Conservation (phyloP, 2,888 invertebrate species). For the Agrochola litura region DNA sequence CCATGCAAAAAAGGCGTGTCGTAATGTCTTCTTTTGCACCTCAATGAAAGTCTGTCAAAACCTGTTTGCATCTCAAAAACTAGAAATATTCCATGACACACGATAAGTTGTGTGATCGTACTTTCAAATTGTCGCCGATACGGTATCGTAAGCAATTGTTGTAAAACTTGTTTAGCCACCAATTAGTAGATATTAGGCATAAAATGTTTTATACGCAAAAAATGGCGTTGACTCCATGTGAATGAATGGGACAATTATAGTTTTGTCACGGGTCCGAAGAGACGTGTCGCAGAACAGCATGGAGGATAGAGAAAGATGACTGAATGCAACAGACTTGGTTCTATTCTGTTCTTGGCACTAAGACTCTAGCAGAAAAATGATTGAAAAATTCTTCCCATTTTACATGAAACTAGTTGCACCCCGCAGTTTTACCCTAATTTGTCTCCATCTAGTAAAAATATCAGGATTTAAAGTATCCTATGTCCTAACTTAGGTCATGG, state of each 20-base stretch:
- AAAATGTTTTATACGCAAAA: slow-evolving; percentile 61
- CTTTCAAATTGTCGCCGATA: slow-evolving; percentile 69
- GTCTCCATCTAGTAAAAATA: neutral
- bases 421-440: neutral
- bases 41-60: slow-evolving; percentile 56
- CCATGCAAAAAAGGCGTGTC: slow-evolving; percentile 12
- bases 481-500: too few species aligned
- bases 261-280: slow-evolving; percentile 30
- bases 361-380: too few species aligned
- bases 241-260: slow-evolving; percentile 41
- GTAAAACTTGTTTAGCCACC: slow-evolving; percentile 59
- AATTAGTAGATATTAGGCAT: slow-evolving; percentile 55
- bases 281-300: neutral
- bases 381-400: too few species aligned
- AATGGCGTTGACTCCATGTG: slow-evolving; percentile 44
- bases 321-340: neutral
- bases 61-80: slow-evolving; percentile 48
- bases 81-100: slow-evolving; percentile 64
- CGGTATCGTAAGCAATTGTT: slow-evolving; percentile 61
- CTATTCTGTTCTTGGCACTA: neutral
- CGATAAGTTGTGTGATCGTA: slow-evolving; percentile 57
- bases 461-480: too few species aligned
- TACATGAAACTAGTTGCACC: too few species aligned
- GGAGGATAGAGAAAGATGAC: neutral
- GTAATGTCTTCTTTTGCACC: neutral